Conservation (phyloP, 2,888 invertebrate species). For the Drosophila testacea region DNA sequence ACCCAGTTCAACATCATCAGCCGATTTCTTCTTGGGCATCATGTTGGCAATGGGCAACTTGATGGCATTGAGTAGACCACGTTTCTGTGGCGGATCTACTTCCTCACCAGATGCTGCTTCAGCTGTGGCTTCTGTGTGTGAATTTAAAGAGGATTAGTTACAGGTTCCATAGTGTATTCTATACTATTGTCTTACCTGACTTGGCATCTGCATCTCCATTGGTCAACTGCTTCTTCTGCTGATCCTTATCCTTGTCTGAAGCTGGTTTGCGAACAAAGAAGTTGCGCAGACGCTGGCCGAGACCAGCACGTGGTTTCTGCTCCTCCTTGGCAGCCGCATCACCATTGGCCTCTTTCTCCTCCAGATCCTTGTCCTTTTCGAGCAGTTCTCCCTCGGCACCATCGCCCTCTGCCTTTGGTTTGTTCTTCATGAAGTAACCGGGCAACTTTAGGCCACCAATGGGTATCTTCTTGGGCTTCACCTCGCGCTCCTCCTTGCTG, state of each 20-base stretch:
- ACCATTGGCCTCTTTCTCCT: slow-evolving; percentile 75
- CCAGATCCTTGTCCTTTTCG: slow-evolving; percentile 84
- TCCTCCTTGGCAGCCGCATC: slow-evolving; percentile 70
- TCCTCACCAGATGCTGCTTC: slow-evolving; percentile 73
- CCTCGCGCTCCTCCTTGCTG: slow-evolving; percentile 90
- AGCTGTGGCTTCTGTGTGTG: slow-evolving; percentile 77
- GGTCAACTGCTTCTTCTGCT: slow-evolving; percentile 74
- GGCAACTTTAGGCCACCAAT: slow-evolving; percentile 96
- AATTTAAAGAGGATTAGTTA: no score
- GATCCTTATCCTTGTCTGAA: slow-evolving; percentile 81
- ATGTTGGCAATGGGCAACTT: slow-evolving; percentile 88
- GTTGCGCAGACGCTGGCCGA: slow-evolving; percentile 86
- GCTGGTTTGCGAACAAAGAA: slow-evolving; percentile 86
- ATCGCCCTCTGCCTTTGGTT: slow-evolving; percentile 89
- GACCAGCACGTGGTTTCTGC: slow-evolving; percentile 80
- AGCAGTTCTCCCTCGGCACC: slow-evolving; percentile 86
- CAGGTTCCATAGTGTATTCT: no score
- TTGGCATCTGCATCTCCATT: slow-evolving; percentile 83
- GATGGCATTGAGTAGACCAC: slow-evolving; percentile 87
- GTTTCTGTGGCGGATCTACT: slow-evolving; percentile 83
- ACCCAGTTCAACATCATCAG: slow-evolving; percentile 86
- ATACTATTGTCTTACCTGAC: slow-evolving; percentile 75
- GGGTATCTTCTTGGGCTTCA: slow-evolving; percentile 92
- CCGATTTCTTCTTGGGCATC: slow-evolving; percentile 86
- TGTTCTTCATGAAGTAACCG: slow-evolving; percentile 92